Conservation (phyloP, 2,888 invertebrate genomes). For the Microplitis manilae region DNA sequence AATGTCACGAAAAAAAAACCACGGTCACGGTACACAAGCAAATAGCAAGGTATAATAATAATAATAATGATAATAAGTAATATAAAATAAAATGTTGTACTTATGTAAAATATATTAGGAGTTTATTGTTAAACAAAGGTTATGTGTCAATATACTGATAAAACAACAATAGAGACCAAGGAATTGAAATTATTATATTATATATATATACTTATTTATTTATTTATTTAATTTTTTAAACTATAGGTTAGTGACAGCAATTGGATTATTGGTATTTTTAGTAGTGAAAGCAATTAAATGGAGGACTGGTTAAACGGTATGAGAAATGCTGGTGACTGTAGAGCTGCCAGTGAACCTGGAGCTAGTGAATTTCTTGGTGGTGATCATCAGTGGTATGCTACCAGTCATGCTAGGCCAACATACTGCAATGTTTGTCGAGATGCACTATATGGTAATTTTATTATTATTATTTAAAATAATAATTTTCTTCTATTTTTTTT, state of each 20-base stretch:
- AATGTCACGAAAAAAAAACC: too few species aligned
- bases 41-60: too few species aligned
- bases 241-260: slow-evolving; percentile 82
- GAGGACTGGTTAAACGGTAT: slow-evolving; percentile 92
- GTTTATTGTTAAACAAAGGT: too few species aligned
- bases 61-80: too few species aligned
- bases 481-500: slow-evolving; percentile 52
- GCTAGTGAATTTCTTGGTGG: slow-evolving; percentile 79
- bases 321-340: slow-evolving; percentile 79
- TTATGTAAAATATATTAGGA: too few species aligned
- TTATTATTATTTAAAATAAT: not conserved
- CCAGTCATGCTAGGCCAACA: slow-evolving; percentile 94
- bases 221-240: not conserved
- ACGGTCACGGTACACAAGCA: too few species aligned
- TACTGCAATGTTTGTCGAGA: slow-evolving; percentile 98
- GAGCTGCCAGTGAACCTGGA: slow-evolving; percentile 74
- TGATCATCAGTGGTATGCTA: slow-evolving; percentile 88
- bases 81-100: too few species aligned
- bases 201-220: too few species aligned
- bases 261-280: slow-evolving; percentile 82
- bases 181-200: not conserved
- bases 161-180: not conserved
- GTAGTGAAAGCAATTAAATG: slow-evolving; percentile 86
- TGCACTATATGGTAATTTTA: slow-evolving; percentile 79
- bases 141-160: too few species aligned